Conservation (phyloP, 1,140 invertebrate species). For the Lethocerus indicus region DNA sequence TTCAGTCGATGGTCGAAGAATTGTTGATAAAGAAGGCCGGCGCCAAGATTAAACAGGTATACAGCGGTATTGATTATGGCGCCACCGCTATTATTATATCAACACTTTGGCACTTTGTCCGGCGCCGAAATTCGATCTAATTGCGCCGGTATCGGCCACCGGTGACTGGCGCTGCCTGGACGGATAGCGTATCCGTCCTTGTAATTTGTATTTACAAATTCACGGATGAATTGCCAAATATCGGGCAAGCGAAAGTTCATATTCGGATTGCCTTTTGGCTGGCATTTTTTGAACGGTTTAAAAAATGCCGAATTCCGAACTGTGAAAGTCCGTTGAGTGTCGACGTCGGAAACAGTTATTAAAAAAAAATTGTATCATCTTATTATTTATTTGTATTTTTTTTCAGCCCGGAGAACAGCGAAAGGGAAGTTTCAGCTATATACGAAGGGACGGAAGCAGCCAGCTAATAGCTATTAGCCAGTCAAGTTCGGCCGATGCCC, state of each 20-base stretch:
- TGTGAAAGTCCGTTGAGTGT: not conserved
- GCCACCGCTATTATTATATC: not conserved
- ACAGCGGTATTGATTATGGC: not conserved
- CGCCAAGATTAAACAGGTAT: constrained; percentile 24
- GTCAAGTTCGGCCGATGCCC: constrained; percentile 13
- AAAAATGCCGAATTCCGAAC: not conserved
- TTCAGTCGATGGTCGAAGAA: constrained; percentile 91
- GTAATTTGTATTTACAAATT: too few relatives aligned
- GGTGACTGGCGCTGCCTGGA: too few relatives aligned
- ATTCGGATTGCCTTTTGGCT: not conserved
- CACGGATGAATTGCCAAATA: not conserved
- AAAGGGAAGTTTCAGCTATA: constrained; percentile 27
- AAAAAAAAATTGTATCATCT: not conserved
- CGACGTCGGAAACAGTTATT: not conserved
- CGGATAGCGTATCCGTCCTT: too few relatives aligned
- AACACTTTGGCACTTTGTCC: not conserved
- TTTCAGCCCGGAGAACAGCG: constrained; percentile 13
- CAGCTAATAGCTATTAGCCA: constrained; percentile 20
- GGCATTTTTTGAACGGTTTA: not conserved
- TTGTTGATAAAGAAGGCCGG: constrained; percentile 65
- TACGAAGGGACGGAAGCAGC: constrained; percentile 35
- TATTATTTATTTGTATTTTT: constrained; percentile 8
- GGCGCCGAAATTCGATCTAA: not conserved
- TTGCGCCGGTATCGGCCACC: too few relatives aligned
- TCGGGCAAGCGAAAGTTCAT: not conserved